Base-by-base conservation (phyloP, 2,888 invertebrate genomes). In the Acrocera orbiculus region DNA sequence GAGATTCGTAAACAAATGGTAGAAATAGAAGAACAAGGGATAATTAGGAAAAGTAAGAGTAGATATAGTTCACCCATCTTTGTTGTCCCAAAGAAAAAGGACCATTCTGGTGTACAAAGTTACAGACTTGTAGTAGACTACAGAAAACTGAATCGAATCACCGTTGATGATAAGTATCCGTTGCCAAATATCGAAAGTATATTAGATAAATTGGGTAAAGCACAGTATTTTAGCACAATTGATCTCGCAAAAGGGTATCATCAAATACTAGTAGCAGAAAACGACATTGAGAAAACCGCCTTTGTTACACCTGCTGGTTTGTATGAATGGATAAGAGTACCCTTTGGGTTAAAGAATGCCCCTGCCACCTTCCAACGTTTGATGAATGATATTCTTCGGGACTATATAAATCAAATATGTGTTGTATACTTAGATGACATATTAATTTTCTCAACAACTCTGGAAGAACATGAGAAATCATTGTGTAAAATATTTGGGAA, bases 241-340 rank as follows among this genome's bases (percentile, higher is more conserved):
- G 39, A 39, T 11, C 16, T 41, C 7, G 39, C 35, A 1, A 39
- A 39, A 19, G 29, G 35, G 3, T 34, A 34, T 15, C 29, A 38
- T 15, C 34, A 35, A 16, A 35, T 38, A 5, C 5, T 32, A 6
- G 22, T 38, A 4, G 25, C 16, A 14, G 24, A 37, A 27, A 2
- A 37, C 25, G 38, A 40, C 25, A 40, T 29, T 15, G 20, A 31
- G 22, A 40, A 42, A 35, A 42, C 40, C 8, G 40, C 40, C 2
- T 38, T 40, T 17, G 38, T 38, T 8, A 41, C 38, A 14, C 38
- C 38, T 20, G 16, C 14, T 6, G 38, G 36, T 11, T 23, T 38
- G 8, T 42, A 40, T 20, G 38, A 40, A 33, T 42, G 30, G 20
- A 14, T 35, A 5, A 28, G 36, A 15, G 39, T 42, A 40, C 36